phyloP scores from a whole-genome alignment of 2,113 vertebrate genomes.

The Sphyrna mokarran region DNA sequence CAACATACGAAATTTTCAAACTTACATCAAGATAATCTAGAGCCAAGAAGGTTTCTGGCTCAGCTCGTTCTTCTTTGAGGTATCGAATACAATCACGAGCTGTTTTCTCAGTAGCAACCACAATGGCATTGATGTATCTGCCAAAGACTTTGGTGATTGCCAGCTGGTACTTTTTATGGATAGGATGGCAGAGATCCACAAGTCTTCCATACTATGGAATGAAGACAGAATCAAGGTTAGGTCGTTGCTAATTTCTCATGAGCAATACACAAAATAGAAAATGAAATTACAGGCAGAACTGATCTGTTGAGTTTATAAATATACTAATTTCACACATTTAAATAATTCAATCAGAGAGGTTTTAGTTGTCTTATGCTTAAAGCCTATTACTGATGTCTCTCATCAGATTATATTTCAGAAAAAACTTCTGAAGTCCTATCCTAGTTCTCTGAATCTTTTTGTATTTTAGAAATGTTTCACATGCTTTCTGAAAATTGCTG shows the following conservation, averaged over 20 bases:
- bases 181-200: constrained; percentile 80
- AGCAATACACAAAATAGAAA: not conserved
- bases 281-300: not conserved
- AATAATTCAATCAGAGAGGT: not conserved
- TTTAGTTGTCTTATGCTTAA: not conserved
- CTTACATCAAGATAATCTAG: constrained; percentile 85
- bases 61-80: constrained; percentile 77
- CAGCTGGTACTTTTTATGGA: constrained; percentile 90
- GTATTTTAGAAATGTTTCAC: not conserved
- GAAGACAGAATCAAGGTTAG: not conserved
- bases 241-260: not conserved
- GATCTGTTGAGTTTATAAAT: not conserved
- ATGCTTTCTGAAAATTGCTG: not conserved
- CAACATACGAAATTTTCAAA: constrained; percentile 28
- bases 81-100: constrained; percentile 79
- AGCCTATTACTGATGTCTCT: not conserved
- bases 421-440: not conserved
- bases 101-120: constrained; percentile 77
- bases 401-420: not conserved
- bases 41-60: constrained; percentile 87
- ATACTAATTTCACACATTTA: not conserved
- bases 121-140: constrained; percentile 72
- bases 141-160: constrained; percentile 87
- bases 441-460: not conserved
- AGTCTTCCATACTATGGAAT: constrained; percentile 77